Evolutionary conservation across 2,888 invertebrate genomes (phyloP), one percentile per base, ranked within the genome.

Genomic region (Anorthoa munda): DNA sequence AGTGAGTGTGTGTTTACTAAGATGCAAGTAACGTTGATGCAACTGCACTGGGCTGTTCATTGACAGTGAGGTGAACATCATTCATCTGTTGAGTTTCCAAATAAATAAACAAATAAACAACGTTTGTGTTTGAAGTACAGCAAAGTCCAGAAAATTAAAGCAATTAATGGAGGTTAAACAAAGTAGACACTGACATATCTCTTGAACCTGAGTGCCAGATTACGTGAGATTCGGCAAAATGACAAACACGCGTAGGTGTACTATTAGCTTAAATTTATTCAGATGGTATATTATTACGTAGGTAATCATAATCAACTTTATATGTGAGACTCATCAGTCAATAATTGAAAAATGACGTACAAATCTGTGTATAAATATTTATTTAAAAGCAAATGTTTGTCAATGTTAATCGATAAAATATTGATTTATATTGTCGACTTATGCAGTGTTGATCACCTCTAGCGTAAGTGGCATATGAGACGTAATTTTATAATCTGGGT

Each of bases 301-400:
- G 46, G 48, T 56, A 50, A 51, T 65, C 45, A 50, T 53, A 59
- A 15, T 77, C 46, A 46, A 31, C 13, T 58, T 46, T 31, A 9
- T 46, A 13, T 23, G 45, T 66, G 23, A 50, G 26, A 50, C 5
- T 58, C 58, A 67, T 75, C 31, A 23, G 77, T 77, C 31, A 66
- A 77, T 67, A 67, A 75, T 77, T 77, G 23, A 55, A 60, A 50
- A 64, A 55, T 55, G 7, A 12, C 23, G 58, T 39, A 26, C 18
- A 51, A 59, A 77, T 67, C 58, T 46, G 45, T 39, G n/a, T 51
- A 64, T 26, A 71, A 78, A 71, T 78, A 55, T 79, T 64, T 71
- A 55, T 79, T 64, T 45, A 60, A 65, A 21, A 18, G 46, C 53
- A 61, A 72, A 79, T 72, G 12, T 72, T 79, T 58, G 61, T 26